phyloP scores from a whole-genome alignment of 2,888 invertebrate species.

The Ischnura elegans region DNA sequence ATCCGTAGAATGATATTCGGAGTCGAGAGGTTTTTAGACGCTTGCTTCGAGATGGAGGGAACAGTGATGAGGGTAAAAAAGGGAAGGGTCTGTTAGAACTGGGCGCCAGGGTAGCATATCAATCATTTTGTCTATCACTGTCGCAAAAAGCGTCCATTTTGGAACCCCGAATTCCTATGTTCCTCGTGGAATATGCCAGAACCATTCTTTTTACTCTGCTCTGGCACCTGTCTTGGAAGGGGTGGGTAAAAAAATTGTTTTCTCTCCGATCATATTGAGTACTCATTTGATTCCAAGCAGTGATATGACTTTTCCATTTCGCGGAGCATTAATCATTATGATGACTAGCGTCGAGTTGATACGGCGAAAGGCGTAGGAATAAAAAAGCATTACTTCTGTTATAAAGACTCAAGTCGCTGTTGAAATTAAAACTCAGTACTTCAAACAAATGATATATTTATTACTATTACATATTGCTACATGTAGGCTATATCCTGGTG shows the following conservation, averaged over 20 bases:
- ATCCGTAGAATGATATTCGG: not conserved
- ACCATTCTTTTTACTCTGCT: not conserved
- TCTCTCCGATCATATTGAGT: not conserved
- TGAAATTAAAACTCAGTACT: no score
- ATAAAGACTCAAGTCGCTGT: no score
- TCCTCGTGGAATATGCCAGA: not conserved
- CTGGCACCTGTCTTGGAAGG: not conserved
- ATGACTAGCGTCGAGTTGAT: not conserved
- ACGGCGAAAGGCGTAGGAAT: not conserved
- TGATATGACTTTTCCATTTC: not conserved
- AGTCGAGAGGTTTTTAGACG: not conserved
- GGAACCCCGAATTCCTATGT: not conserved
- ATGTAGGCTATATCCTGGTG: no score
- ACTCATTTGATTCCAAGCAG: not conserved
- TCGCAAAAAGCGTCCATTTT: not conserved
- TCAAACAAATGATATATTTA: no score
- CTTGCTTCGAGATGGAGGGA: not conserved
- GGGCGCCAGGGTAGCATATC: not conserved
- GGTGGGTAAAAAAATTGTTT: conserved; percentile 1
- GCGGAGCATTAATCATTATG: not conserved
- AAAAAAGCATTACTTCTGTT: no score
- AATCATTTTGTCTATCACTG: conserved; percentile 31
- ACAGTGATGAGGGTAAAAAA: not conserved
- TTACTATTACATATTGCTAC: no score
- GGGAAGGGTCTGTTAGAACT: not conserved